Evolutionary conservation across 2,113 vertebrate species (phyloP).

Genomic region (Lasiurus cinereus): DNA sequence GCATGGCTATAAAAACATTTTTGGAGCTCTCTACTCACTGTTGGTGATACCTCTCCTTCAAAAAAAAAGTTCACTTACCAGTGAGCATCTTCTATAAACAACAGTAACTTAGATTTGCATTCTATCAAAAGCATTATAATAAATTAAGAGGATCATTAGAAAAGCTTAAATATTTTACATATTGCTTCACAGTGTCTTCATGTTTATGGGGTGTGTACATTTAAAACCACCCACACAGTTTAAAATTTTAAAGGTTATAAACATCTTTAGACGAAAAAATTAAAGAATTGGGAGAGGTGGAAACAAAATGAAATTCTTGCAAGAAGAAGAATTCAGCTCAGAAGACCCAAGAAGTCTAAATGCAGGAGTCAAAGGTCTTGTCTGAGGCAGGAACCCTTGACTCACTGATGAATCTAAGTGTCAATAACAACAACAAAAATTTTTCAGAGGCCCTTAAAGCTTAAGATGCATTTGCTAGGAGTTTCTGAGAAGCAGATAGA

Average conservation of each 20-base stretch:
- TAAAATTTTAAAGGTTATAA: slow-evolving; percentile 21
- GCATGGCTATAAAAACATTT: not conserved
- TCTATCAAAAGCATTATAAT: slow-evolving; percentile 19
- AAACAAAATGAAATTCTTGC: not conserved
- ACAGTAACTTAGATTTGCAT: slow-evolving; percentile 1
- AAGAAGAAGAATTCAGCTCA: not conserved
- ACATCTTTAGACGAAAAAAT: not conserved
- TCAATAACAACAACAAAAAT: not conserved
- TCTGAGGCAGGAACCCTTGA: not conserved
- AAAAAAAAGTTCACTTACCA: not conserved
- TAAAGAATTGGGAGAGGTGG: not conserved
- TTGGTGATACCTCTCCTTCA: not conserved
- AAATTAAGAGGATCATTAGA: slow-evolving; percentile 45
- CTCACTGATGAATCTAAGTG: not conserved
- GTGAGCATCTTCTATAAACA: not conserved
- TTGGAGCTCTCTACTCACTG: not conserved
- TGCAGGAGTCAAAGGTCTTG: not conserved
- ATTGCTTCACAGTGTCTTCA: not conserved
- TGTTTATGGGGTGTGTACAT: slow-evolving; percentile 5
- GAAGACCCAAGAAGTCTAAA: not conserved
- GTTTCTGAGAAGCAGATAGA: not conserved
- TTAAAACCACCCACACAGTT: slow-evolving; percentile 31
- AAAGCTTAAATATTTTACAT: slow-evolving; percentile 58
- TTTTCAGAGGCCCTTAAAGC: not conserved
- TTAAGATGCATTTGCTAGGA: slow-evolving; percentile 18